A percentile compares a stretch with the other conserved stretches of the same genome.
phyloP scores from a whole-genome alignment of 2,797 vertebrate species.

The Cichlasoma orientale region DNA sequence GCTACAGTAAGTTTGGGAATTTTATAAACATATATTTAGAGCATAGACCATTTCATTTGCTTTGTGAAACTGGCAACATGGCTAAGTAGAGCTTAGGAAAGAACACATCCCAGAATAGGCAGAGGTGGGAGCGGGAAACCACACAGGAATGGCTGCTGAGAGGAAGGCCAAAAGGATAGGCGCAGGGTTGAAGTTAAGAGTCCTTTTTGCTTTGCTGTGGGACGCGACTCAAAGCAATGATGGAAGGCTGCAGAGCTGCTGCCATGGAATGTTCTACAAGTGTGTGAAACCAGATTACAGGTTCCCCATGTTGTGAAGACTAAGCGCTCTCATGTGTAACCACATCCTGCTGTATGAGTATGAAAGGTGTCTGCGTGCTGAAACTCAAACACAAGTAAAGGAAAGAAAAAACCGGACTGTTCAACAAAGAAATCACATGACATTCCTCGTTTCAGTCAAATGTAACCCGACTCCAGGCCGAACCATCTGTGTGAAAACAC shows the following conservation, averaged over 20 bases:
- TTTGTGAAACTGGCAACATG: conserved; percentile 66
- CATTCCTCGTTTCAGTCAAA: background rate
- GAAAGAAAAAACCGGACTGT: background rate
- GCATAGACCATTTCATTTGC: conserved; percentile 70
- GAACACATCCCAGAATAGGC: conserved; percentile 74
- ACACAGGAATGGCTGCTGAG: conserved; percentile 57
- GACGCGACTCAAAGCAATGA: conserved; percentile 11
- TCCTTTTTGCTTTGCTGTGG: conserved; percentile 19
- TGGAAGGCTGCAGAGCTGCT: conserved; percentile 32
- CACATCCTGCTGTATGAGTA: conserved; percentile 52
- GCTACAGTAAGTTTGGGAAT: conserved; percentile 69
- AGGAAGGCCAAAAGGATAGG: conserved; percentile 38
- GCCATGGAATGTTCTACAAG: conserved; percentile 59
- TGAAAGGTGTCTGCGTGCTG: background rate
- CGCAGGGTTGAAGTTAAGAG: conserved; percentile 2
- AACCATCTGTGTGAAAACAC: conserved; percentile 52
- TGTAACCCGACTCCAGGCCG: conserved; percentile 29
- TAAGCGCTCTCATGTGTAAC: conserved; percentile 50
- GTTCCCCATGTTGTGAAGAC: conserved; percentile 42
- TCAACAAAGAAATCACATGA: background rate
- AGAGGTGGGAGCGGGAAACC: conserved; percentile 66
- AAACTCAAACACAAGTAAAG: background rate
- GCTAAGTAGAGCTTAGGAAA: conserved; percentile 70
- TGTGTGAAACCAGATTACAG: conserved; percentile 62
- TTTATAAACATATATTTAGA: conserved; percentile 78